A percentile compares a stretch with the other conserved stretches of the same genome.
Conservation (phyloP, 1,140 invertebrate genomes). For the Amphibalanus amphitrite region DNA sequence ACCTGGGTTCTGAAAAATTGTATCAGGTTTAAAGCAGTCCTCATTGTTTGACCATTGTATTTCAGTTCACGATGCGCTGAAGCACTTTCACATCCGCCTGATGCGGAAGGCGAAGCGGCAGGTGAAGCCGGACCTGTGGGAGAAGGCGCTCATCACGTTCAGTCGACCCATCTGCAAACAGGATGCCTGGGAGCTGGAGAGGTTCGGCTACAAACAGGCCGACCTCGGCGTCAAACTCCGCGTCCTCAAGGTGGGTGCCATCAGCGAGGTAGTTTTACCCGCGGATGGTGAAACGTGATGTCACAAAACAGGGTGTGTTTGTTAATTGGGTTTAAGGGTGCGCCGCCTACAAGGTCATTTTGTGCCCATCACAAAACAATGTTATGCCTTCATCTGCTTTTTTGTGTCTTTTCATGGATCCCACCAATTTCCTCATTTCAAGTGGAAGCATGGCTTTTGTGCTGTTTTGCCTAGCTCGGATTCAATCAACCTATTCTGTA, state of each 20-base stretch:
- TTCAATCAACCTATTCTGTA: no score
- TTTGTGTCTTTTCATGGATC: no score
- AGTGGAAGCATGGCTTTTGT: no score
- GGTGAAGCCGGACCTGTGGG: conserved; percentile 74
- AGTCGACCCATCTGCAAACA: conserved; percentile 71
- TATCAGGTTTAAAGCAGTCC: no score
- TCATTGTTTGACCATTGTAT: neutral
- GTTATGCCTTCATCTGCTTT: no score
- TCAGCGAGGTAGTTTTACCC: neutral
- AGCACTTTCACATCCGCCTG: conserved; percentile 70
- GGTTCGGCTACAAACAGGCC: conserved; percentile 87
- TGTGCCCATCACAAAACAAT: conserved; percentile 13
- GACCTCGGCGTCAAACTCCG: conserved; percentile 69
- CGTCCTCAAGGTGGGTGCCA: conserved; percentile 52
- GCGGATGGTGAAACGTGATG: neutral
- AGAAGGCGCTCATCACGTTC: conserved; percentile 72
- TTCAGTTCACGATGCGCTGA: neutral
- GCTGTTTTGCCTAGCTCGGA: no score
- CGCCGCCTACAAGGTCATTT: no score
- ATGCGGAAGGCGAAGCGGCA: conserved; percentile 69
- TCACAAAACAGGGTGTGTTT: no score
- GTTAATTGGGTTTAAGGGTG: no score
- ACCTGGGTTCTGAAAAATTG: no score
- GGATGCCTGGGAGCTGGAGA: conserved; percentile 90
- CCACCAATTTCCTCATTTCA: no score